A percentile compares a stretch with the other conserved stretches of the same genome.
These are phyloP conservation scores for Allophyes oxyacanthae DNA, from an alignment of 2,888 invertebrate species.

Conservation along the genomic window DNA sequence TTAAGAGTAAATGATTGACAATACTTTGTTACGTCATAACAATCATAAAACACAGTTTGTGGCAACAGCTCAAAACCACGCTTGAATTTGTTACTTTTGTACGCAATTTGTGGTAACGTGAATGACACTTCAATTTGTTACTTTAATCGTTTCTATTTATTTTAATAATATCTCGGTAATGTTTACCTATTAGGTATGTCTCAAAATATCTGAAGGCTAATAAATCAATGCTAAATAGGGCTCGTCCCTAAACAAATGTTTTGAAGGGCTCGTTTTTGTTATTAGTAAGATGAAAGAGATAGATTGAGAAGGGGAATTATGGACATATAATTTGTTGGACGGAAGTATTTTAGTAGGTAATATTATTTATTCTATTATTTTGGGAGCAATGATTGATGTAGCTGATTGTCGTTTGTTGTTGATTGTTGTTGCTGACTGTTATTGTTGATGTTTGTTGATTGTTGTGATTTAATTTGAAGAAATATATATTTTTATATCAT, in stretches of 20 bases:
- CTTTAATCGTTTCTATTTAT: conserved; percentile 23
- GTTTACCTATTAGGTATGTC: conserved; percentile 4
- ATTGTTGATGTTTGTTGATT: too few relatives aligned
- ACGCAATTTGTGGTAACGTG: conserved; percentile 20
- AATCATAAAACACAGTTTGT: background rate
- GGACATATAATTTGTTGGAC: too few relatives aligned
- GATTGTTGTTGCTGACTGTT: too few relatives aligned
- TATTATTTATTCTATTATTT: too few relatives aligned
- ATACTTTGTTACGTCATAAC: background rate
- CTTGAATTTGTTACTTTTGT: background rate
- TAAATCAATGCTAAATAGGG: conserved; percentile 12
- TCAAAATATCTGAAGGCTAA: conserved; percentile 22
- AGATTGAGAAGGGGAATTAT: background rate
- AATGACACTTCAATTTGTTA: conserved; percentile 36
- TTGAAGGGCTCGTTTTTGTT: background rate
- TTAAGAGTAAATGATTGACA: too few relatives aligned
- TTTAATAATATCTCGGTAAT: conserved; percentile 5
- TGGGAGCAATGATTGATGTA: too few relatives aligned
- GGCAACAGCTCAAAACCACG: conserved; percentile 7
- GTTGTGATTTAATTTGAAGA: too few relatives aligned
- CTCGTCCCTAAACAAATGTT: conserved; percentile 7
- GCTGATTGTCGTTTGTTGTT: too few relatives aligned
- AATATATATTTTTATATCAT: too few relatives aligned
- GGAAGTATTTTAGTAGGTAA: too few relatives aligned
- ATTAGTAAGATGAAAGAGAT: conserved; percentile 1